Conservation (phyloP, 2,797 vertebrate species). For the Microctenopoma lineatum region DNA sequence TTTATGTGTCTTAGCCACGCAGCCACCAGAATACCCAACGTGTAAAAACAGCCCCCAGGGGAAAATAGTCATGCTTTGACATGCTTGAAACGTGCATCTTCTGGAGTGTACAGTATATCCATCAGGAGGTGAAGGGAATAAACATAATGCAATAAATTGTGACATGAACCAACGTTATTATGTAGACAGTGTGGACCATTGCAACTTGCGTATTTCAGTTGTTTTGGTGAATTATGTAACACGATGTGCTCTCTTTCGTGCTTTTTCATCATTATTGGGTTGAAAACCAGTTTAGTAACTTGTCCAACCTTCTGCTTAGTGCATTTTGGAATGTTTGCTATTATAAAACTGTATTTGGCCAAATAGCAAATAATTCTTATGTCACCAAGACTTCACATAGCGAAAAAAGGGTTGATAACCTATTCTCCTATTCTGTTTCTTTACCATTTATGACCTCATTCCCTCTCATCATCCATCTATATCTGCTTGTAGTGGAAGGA, state of each 20-base stretch:
- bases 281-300: constrained; percentile 12
- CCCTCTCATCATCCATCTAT: constrained; percentile 36
- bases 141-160: neutral
- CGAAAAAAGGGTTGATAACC: constrained; percentile 35
- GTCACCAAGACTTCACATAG: constrained; percentile 20
- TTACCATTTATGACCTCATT: constrained; percentile 50
- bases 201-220: neutral
- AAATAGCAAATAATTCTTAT: constrained; percentile 39
- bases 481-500: constrained; percentile 28
- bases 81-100: no score
- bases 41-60: no score
- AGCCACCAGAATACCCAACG: no score
- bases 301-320: constrained; percentile 13
- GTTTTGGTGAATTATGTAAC: neutral
- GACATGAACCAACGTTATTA: neutral
- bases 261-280: constrained; percentile 13
- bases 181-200: neutral
- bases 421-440: constrained; percentile 36
- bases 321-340: constrained; percentile 31
- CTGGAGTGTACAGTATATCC: neutral
- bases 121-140: neutral
- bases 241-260: neutral
- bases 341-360: constrained; percentile 33
- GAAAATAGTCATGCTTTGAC: no score
- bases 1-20: no score